Conservation (phyloP, 2,888 invertebrate genomes). For the Caenorhabditis drosophilae region DNA sequence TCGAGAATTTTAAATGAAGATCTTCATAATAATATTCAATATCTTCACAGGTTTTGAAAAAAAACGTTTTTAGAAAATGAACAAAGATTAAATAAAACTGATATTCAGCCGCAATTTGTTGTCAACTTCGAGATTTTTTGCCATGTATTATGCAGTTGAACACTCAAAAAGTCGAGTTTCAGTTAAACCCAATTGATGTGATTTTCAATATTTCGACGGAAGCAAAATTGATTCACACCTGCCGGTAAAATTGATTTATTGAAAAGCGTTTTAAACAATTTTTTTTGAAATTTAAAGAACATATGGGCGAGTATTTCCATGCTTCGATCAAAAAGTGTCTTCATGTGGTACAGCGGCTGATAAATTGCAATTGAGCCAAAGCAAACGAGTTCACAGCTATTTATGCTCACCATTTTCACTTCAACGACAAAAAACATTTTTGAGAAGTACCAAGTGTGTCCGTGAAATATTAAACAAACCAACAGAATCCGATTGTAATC, state of each 20-base stretch:
- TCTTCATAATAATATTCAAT: no score
- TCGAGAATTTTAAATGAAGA: no score
- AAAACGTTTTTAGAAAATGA: no score
- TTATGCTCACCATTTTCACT: slow-evolving; percentile 50
- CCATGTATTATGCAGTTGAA: slow-evolving; percentile 51
- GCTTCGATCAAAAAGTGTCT: slow-evolving; percentile 46
- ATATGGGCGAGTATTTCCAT: slow-evolving; percentile 44
- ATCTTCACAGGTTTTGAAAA: no score
- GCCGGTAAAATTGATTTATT: no score
- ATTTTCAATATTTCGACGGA: slow-evolving; percentile 53
- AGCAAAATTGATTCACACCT: slow-evolving; percentile 53
- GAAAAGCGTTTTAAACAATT: no score
- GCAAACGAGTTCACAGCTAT: slow-evolving; percentile 44
- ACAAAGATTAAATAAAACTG: neutral
- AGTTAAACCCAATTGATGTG: slow-evolving; percentile 54
- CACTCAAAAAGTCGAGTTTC: slow-evolving; percentile 51
- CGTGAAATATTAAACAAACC: slow-evolving; percentile 22
- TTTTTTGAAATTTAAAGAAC: no score
- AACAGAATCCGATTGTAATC: slow-evolving; percentile 23
- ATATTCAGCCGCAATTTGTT: slow-evolving; percentile 29
- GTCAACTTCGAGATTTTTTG: slow-evolving; percentile 48
- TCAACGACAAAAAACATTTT: slow-evolving; percentile 43
- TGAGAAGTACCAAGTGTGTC: slow-evolving; percentile 34
- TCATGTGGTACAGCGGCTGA: slow-evolving; percentile 48
- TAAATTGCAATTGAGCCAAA: slow-evolving; percentile 34